A percentile compares a stretch with the other conserved stretches of the same genome.
phyloP scores from a whole-genome alignment of 2,888 invertebrate species.

The Beris morrisii region DNA sequence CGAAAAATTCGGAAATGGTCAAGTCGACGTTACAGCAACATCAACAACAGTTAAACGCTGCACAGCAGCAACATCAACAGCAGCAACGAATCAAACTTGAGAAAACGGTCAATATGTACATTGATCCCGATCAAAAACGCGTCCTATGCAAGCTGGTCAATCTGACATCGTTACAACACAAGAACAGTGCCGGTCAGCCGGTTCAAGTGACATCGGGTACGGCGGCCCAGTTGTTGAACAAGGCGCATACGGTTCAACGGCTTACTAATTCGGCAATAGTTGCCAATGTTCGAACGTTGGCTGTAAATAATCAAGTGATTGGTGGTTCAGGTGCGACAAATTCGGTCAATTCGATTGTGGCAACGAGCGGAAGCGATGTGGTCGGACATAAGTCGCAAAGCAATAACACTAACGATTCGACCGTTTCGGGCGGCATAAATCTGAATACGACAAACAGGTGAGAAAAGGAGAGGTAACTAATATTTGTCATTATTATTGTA shows the following conservation, averaged over 20 bases:
- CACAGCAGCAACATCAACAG: constrained; percentile 31
- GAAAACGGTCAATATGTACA: constrained; percentile 39
- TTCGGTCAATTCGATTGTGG: constrained; percentile 6
- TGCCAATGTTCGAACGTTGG: constrained; percentile 34
- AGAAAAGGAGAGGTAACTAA: constrained; percentile 56
- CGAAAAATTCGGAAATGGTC: constrained; percentile 38
- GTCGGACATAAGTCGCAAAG: constrained; percentile 35
- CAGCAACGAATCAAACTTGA: constrained; percentile 33
- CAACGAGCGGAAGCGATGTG: constrained; percentile 4
- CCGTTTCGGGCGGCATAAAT: constrained; percentile 40
- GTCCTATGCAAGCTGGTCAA: constrained; percentile 54
- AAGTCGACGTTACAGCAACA: constrained; percentile 38
- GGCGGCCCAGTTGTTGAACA: constrained; percentile 31
- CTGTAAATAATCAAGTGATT: constrained; percentile 34
- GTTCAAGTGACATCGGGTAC: constrained; percentile 30
- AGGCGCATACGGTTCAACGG: constrained; percentile 43
- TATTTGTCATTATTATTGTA: constrained; percentile 29
- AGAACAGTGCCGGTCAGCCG: constrained; percentile 49
- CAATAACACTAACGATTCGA: constrained; percentile 31
- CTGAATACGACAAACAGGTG: constrained; percentile 55
- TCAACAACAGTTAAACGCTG: constrained; percentile 16
- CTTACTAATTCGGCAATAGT: constrained; percentile 38
- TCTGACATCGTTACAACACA: constrained; percentile 49
- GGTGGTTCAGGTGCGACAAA: constrained; percentile 17
- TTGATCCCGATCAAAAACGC: constrained; percentile 46